Evolutionary conservation across 92 coral and sea anemone genomes (phyloP).

Genomic region (Phymanthus crucifer): DNA sequence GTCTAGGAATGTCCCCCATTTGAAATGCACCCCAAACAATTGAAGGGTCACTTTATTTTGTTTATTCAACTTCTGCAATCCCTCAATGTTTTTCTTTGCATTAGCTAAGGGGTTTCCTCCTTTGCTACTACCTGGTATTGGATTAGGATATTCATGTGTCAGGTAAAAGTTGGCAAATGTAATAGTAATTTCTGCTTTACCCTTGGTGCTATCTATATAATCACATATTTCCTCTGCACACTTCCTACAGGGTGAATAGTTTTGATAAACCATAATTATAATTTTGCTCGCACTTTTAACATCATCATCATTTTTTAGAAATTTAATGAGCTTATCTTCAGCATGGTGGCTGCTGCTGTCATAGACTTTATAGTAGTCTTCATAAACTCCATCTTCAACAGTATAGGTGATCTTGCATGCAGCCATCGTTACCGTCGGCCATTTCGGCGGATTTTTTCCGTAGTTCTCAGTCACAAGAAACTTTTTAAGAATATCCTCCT

Average conservation of each 20-base stretch:
- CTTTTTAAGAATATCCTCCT: background rate
- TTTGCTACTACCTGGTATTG: no score
- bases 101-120: background rate
- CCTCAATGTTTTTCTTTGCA: background rate
- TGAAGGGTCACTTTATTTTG: background rate
- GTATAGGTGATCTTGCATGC: background rate
- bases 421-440: background rate
- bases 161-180: conserved; percentile 40
- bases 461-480: background rate
- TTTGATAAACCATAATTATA: background rate
- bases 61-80: background rate
- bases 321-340: background rate
- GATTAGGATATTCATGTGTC: background rate
- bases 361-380: no score
- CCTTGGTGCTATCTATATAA: background rate
- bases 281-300: background rate
- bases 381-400: background rate
- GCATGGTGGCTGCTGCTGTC: no score
- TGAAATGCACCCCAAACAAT: background rate
- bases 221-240: conserved; percentile 13
- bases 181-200: background rate
- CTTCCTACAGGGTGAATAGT: conserved; percentile 31
- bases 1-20: conserved; percentile 20
- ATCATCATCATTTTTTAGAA: background rate
- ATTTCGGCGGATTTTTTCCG: background rate